A percentile compares a stretch with the other conserved stretches of the same genome.
phyloP scores from a whole-genome alignment of 2,797 vertebrate genomes.

The Cephalopachus bancanus region DNA sequence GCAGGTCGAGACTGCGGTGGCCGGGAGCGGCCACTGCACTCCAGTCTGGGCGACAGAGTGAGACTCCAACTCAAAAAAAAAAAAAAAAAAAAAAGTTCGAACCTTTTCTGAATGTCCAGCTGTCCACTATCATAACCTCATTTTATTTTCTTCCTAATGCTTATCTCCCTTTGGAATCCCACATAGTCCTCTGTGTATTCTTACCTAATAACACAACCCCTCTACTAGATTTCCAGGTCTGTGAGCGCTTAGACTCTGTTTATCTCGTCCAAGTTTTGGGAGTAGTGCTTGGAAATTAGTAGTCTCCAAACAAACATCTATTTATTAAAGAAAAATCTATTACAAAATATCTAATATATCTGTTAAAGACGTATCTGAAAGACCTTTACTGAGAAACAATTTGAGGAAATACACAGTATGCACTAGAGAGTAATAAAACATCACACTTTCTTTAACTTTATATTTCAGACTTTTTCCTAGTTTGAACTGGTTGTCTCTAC shows the following conservation, averaged over 20 bases:
- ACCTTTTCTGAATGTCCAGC: not conserved
- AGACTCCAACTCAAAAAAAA: too few species aligned
- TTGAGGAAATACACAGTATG: not conserved
- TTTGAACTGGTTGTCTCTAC: not conserved
- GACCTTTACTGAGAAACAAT: not conserved
- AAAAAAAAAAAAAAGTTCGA: too few species aligned
- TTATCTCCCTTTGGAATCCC: not conserved
- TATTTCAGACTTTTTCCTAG: not conserved
- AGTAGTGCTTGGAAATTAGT: not conserved
- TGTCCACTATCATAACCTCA: not conserved
- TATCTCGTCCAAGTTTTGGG: not conserved
- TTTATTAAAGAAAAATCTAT: not conserved
- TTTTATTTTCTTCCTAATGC: not conserved
- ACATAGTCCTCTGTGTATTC: not conserved
- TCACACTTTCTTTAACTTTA: not conserved
- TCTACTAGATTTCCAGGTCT: not conserved
- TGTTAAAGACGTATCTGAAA: not conserved
- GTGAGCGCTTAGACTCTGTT: accelerated
- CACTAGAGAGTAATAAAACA: not conserved
- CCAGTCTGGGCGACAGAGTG: too few species aligned
- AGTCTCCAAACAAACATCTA: not conserved
- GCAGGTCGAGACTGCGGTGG: too few species aligned
- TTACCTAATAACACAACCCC: not conserved
- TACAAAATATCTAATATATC: not conserved
- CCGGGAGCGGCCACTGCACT: too few species aligned